Percentiles rank a stretch among this genome's conserved stretches.
phyloP scores from a whole-genome alignment of 2,113 vertebrate species.

The Datnioides undecimradiatus region DNA sequence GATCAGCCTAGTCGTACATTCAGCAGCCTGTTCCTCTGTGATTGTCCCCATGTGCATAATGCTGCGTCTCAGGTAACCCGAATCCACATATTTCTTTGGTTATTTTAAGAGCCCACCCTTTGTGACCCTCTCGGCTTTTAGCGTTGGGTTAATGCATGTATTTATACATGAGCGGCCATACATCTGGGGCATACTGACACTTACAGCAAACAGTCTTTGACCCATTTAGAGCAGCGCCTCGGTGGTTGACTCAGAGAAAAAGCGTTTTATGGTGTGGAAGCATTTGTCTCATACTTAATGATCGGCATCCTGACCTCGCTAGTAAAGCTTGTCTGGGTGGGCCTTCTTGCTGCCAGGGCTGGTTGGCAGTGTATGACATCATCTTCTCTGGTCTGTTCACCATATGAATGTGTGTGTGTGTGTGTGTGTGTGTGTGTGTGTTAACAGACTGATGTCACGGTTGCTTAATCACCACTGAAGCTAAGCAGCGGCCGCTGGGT shows the following conservation, averaged over 20 bases:
- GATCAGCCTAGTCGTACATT: conserved; percentile 51
- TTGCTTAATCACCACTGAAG: conserved; percentile 63
- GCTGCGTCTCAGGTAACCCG: conserved; percentile 44
- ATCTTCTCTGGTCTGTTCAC: conserved; percentile 57
- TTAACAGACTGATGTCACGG: conserved; percentile 73
- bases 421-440: conserved; percentile 41
- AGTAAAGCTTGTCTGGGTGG: conserved; percentile 72
- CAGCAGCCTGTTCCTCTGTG: conserved; percentile 35
- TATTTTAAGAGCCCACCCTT: conserved; percentile 58
- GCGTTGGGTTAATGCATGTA: conserved; percentile 47
- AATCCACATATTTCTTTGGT: conserved; percentile 39
- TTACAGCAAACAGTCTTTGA: conserved; percentile 30
- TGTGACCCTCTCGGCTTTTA: conserved; percentile 45
- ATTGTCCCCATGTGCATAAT: conserved; percentile 7
- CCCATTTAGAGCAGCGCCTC: conserved; percentile 38
- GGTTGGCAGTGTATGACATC: conserved; percentile 77
- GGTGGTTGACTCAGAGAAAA: conserved; percentile 36
- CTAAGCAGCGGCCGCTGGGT: conserved; percentile 33
- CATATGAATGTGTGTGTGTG: conserved; percentile 46
- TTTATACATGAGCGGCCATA: conserved; percentile 40
- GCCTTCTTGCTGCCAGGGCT: conserved; percentile 53
- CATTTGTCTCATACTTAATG: conserved; percentile 62
- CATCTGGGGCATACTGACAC: conserved; percentile 43
- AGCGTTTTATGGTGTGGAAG: conserved; percentile 51
- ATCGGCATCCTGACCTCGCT: conserved; percentile 63